phyloP scores from a whole-genome alignment of 2,113 vertebrate genomes.

The Scartelaos histophorus region DNA sequence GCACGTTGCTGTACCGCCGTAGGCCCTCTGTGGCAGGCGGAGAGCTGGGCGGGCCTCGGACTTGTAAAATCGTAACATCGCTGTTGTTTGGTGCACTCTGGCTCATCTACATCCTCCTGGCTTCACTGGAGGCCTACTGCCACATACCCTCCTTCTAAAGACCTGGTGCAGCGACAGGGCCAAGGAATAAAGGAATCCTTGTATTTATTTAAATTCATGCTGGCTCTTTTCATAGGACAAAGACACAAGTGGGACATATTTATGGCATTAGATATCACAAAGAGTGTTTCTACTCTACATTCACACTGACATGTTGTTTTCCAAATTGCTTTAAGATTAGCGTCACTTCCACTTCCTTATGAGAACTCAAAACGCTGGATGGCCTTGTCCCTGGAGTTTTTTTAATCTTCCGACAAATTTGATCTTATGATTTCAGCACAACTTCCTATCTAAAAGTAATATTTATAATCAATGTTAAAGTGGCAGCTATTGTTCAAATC shows the following conservation, averaged over 20 bases:
- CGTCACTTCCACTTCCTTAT: no score
- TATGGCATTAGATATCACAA: background rate
- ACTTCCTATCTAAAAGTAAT: no score
- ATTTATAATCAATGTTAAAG: no score
- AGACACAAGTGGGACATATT: background rate
- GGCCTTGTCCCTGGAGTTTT: no score
- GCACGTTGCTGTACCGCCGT: slow-evolving; percentile 78
- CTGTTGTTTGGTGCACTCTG: slow-evolving; percentile 76
- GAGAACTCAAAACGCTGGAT: background rate
- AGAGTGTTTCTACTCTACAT: background rate
- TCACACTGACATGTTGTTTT: background rate
- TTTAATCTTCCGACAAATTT: no score
- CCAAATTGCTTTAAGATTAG: background rate
- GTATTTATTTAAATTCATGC: background rate
- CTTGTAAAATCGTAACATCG: slow-evolving; percentile 76
- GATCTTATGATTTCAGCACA: no score
- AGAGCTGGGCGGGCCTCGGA: slow-evolving; percentile 82
- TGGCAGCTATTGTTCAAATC: no score
- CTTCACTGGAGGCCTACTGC: slow-evolving; percentile 83
- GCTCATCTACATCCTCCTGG: slow-evolving; percentile 82
- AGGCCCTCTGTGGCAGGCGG: slow-evolving; percentile 73
- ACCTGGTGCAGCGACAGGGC: slow-evolving; percentile 32
- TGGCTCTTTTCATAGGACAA: background rate
- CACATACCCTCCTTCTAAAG: slow-evolving; percentile 74
- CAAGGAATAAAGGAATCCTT: background rate